A percentile compares a stretch with the other conserved stretches of the same genome.
Evolutionary conservation across 2,797 vertebrate genomes (phyloP).

Genomic region (Salmo trutta): DNA sequence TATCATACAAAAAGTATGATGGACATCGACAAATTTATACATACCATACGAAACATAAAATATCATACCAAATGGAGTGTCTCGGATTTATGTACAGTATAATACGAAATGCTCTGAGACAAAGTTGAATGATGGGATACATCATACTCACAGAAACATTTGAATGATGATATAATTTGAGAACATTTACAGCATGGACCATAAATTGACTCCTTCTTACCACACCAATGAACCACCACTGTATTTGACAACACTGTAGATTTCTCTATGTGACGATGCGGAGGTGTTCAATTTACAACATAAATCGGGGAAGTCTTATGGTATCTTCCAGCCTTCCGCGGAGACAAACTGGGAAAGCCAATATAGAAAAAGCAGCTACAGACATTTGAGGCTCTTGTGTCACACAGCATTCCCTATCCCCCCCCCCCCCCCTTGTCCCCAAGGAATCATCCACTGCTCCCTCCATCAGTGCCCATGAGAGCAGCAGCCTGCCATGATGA

Average conservation of each 20-base stretch:
- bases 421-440: background rate
- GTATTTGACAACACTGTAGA: background rate
- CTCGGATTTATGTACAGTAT: too few relatives aligned
- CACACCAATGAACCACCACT: background rate
- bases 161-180: background rate
- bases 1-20: too few relatives aligned
- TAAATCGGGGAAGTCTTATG: background rate
- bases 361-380: background rate
- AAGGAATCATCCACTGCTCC: background rate
- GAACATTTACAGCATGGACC: background rate
- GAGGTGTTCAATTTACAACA: background rate
- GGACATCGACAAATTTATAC: too few relatives aligned
- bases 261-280: background rate
- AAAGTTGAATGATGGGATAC: background rate
- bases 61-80: too few relatives aligned
- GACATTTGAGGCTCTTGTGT: background rate
- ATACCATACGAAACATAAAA: too few relatives aligned
- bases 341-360: background rate
- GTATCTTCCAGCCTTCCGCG: background rate
- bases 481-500: background rate
- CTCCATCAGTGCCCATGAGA: slow-evolving; percentile 4
- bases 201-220: too few relatives aligned
- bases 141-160: background rate
- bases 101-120: too few relatives aligned
- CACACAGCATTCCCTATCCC: background rate